Percentiles rank a stretch among this genome's conserved stretches.
phyloP scores from a whole-genome alignment of 2,888 invertebrate genomes.

The Athalia cordata region DNA sequence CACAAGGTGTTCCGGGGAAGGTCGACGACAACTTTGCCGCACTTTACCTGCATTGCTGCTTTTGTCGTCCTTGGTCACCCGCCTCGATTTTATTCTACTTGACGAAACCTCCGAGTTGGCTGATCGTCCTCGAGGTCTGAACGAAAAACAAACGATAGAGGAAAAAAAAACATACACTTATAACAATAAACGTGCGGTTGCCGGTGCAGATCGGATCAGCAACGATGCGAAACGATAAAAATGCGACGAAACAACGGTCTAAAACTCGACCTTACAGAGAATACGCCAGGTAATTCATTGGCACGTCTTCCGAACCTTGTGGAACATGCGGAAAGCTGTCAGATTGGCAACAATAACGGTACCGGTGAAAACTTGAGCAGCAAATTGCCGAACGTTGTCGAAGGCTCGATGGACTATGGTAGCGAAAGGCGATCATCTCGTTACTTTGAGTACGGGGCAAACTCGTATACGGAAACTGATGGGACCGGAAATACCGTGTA shows the following conservation, averaged over 20 bases:
- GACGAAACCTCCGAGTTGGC: too few relatives aligned
- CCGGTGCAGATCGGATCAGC: constrained; percentile 44
- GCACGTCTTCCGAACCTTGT: constrained; percentile 69
- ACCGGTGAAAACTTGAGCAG: constrained; percentile 71
- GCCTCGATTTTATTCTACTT: too few relatives aligned
- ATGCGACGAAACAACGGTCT: constrained; percentile 68
- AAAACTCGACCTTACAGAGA: constrained; percentile 71
- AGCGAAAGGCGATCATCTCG: constrained; percentile 71
- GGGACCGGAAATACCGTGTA: constrained; percentile 47
- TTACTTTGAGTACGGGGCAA: constrained; percentile 68
- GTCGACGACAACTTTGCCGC: background rate
- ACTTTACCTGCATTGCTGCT: constrained; percentile 14
- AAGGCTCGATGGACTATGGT: constrained; percentile 74
- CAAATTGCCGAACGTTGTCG: constrained; percentile 72
- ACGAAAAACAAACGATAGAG: background rate
- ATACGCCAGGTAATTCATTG: constrained; percentile 71
- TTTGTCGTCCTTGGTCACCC: background rate
- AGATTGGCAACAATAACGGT: constrained; percentile 48
- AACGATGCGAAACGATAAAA: constrained; percentile 70
- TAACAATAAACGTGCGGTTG: background rate
- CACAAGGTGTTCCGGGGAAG: constrained; percentile 12
- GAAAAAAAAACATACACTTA: background rate
- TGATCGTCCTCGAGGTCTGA: too few relatives aligned
- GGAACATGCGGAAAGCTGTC: constrained; percentile 70
- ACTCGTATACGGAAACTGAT: constrained; percentile 49